These are phyloP conservation scores for Lamellibrachia luymesi DNA, from an alignment of 1,140 invertebrate genomes.

Conservation along the genomic window DNA sequence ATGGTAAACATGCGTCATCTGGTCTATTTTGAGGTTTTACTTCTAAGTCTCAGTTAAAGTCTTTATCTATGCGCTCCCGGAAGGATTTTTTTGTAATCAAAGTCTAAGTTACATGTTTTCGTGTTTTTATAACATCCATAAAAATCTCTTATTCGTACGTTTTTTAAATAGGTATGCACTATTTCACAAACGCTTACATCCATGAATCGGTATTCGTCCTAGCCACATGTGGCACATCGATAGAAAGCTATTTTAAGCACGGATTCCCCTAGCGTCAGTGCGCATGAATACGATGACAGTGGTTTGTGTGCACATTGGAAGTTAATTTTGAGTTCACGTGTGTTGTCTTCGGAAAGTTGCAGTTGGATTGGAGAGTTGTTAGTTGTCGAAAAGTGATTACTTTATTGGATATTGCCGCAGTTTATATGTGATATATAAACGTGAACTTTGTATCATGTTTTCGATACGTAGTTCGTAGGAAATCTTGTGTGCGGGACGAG, in stretches of 20 bases:
- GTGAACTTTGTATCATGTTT: neutral
- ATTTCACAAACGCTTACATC: neutral
- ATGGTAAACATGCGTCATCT: neutral
- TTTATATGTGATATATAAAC: neutral
- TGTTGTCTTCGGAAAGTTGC: neutral
- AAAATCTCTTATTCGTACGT: neutral
- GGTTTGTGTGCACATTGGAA: neutral
- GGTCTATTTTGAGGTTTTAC: slow-evolving; percentile 5
- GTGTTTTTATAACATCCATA: neutral
- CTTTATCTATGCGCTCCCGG: neutral
- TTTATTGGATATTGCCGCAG: neutral
- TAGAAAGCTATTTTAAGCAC: neutral
- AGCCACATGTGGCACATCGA: neutral
- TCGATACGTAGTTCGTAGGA: neutral
- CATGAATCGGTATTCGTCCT: neutral
- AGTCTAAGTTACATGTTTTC: neutral
- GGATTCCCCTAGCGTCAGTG: neutral
- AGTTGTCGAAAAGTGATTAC: neutral
- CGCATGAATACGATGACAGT: neutral
- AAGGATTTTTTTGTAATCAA: neutral
- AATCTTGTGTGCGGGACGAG: neutral
- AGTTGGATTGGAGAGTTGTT: neutral
- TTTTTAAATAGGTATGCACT: neutral
- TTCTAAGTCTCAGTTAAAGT: neutral
- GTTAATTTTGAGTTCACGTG: neutral